Evolutionary conservation across 1,140 invertebrate genomes (phyloP).

Genomic region (Cydia fagiglandana): DNA sequence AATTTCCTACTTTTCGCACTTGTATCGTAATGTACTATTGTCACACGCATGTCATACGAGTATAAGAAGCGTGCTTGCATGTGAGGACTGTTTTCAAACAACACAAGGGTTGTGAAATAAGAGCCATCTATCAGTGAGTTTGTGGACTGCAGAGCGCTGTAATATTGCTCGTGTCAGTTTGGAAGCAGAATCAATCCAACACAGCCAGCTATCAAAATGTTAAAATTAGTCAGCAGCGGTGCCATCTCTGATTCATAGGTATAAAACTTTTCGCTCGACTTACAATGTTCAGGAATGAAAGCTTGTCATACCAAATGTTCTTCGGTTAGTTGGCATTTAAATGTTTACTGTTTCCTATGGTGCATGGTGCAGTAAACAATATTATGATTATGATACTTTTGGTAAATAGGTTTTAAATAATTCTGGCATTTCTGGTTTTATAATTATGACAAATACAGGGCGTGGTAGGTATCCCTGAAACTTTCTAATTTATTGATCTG

Average conservation of each 20-base stretch:
- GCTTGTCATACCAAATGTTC: not conserved
- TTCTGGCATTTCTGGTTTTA: not conserved
- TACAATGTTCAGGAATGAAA: not conserved
- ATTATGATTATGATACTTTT: too few species aligned
- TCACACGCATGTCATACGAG: too few species aligned
- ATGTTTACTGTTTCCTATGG: not conserved
- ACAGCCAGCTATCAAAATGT: not conserved
- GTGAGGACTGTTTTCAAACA: not conserved
- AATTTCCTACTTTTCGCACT: too few species aligned
- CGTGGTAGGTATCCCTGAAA: not conserved
- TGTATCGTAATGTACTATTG: too few species aligned
- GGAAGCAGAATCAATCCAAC: not conserved
- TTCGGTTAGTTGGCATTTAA: not conserved
- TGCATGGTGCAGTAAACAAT: too few species aligned
- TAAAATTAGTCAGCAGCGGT: too few species aligned
- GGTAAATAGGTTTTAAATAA: too few species aligned
- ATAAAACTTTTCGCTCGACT: too few species aligned
- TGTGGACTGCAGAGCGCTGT: not conserved
- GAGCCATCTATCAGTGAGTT: slow-evolving; percentile 5
- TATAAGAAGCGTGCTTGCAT: too few species aligned
- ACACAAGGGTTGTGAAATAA: not conserved
- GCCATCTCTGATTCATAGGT: too few species aligned
- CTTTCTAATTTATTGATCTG: not conserved
- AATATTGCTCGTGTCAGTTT: not conserved
- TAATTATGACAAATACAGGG: not conserved